These are phyloP conservation scores for Crossaster papposus DNA, from an alignment of 53 echinoderm and acorn worm genomes.

Conservation along the genomic window DNA sequence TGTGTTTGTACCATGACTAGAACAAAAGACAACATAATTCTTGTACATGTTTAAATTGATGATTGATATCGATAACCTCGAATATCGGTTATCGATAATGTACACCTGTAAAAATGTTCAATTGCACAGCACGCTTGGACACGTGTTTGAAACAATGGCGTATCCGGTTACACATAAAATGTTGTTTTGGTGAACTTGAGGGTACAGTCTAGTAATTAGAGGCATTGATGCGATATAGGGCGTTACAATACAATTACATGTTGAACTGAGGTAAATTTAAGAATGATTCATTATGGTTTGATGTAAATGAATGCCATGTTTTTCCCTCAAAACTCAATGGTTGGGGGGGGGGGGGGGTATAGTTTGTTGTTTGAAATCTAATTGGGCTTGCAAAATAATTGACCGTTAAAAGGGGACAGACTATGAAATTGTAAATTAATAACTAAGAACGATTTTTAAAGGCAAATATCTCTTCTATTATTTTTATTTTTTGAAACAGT, in stretches of 20 bases:
- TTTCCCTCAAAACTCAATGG: not conserved
- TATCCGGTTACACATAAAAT: constrained; percentile 21
- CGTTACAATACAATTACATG: not conserved
- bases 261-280: not conserved
- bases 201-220: not conserved
- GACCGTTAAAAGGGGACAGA: not conserved
- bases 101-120: not conserved
- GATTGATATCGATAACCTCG: not conserved
- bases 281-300: not conserved
- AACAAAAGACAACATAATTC: too few species aligned
- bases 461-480: too few species aligned
- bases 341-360: not conserved
- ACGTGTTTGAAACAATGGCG: constrained; percentile 34
- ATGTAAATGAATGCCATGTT: not conserved
- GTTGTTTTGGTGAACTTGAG: constrained; percentile 13
- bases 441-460: not conserved
- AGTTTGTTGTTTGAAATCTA: not conserved
- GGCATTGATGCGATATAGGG: not conserved
- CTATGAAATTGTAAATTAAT: not conserved
- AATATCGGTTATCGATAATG: constrained; percentile 20
- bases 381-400: not conserved
- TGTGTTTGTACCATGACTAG: too few species aligned
- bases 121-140: not conserved
- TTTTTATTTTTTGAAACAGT: too few species aligned
- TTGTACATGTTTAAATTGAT: not conserved